Conservation (phyloP, 2,113 vertebrate species). For the Seriola dumerili region DNA sequence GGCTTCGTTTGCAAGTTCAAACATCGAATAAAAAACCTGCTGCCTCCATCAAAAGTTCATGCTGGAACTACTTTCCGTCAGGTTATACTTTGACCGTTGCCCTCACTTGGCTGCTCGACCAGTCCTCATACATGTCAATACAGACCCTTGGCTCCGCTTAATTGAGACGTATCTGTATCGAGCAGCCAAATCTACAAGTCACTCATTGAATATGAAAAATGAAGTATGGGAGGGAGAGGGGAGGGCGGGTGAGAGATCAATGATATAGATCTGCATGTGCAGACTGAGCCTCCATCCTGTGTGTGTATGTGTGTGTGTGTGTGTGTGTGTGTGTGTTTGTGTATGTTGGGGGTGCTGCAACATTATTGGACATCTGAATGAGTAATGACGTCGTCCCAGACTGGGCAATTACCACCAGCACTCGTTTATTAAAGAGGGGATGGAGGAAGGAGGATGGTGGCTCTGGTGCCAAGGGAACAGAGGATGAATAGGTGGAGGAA, state of each 20-base stretch:
- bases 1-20: not conserved
- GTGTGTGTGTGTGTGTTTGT: constrained; percentile 39
- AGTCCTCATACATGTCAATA: constrained; percentile 49
- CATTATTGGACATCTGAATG: constrained; percentile 85
- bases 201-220: constrained; percentile 87
- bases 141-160: constrained; percentile 60
- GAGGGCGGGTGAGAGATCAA: constrained; percentile 77
- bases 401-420: constrained; percentile 82
- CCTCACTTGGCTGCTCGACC: constrained; percentile 8
- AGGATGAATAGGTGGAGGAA: constrained; percentile 58
- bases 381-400: constrained; percentile 84
- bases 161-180: constrained; percentile 84
- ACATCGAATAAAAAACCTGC: not conserved
- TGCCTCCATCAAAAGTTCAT: constrained; percentile 2
- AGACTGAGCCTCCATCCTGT: constrained; percentile 57
- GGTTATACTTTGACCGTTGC: constrained; percentile 29
- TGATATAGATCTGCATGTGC: constrained; percentile 85
- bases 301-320: constrained; percentile 39
- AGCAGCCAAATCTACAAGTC: constrained; percentile 83
- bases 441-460: constrained; percentile 66
- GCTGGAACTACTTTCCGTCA: constrained; percentile 17
- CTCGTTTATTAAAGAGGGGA: constrained; percentile 83
- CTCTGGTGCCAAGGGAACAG: constrained; percentile 64
- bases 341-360: constrained; percentile 42
- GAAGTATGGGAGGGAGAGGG: constrained; percentile 66